These are phyloP conservation scores for Mercenaria mercenaria DNA, from an alignment of 1,140 invertebrate species.

Conservation along the genomic window DNA sequence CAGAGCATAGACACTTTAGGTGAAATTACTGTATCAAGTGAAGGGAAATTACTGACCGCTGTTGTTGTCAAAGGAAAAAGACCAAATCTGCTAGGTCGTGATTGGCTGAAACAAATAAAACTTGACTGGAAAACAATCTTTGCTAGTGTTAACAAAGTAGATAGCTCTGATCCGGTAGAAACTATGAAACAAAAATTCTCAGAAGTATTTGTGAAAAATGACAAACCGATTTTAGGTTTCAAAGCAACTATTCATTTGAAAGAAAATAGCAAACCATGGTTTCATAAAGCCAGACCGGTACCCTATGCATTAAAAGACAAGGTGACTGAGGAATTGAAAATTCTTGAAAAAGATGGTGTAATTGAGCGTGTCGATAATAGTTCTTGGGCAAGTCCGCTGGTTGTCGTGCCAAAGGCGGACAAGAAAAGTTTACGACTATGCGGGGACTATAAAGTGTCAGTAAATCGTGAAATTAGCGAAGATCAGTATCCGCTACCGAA, in stretches of 20 bases:
- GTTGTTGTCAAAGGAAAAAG: constrained; percentile 18
- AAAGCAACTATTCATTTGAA: background rate
- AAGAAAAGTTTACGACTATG: constrained; percentile 46
- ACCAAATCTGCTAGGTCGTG: constrained; percentile 54
- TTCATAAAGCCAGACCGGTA: constrained; percentile 1
- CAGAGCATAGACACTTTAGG: constrained; percentile 12
- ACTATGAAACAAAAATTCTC: background rate
- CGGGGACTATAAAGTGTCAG: constrained; percentile 61
- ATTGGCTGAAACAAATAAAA: constrained; percentile 50
- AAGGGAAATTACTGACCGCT: background rate
- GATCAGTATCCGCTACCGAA: constrained; percentile 64
- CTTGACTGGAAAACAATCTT: constrained; percentile 49
- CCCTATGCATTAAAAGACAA: constrained; percentile 18
- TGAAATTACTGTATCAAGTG: background rate
- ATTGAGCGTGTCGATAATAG: constrained; percentile 72
- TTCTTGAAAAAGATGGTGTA: background rate
- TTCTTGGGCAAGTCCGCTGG: constrained; percentile 87
- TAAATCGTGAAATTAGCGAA: constrained; percentile 74
- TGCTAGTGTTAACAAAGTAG: background rate
- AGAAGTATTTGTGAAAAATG: background rate
- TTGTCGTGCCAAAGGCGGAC: constrained; percentile 72
- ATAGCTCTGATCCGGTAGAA: constrained; percentile 2
- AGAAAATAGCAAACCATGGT: background rate
- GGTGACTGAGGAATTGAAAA: background rate
- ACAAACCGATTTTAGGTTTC: constrained; percentile 17